Base-by-base conservation (phyloP, 1,140 invertebrate species). In the Dufourea novaeangliae region DNA sequence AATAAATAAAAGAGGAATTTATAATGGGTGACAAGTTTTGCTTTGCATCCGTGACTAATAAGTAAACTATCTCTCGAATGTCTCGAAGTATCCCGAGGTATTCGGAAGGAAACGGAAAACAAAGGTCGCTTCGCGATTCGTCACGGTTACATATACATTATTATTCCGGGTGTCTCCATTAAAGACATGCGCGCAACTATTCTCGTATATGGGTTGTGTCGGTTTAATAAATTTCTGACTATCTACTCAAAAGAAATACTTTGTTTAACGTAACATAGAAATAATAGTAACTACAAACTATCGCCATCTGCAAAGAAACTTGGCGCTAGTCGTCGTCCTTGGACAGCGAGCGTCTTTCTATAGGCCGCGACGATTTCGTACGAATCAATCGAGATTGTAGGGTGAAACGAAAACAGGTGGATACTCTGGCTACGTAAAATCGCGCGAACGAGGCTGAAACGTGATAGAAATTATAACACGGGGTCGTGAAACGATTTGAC, bases 1-100 rank as follows among this genome's bases (percentile, higher is more conserved):
- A 91, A 92, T 91, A 91, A 91, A 91, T 89, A 91, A 91, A 92
- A 90, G 86, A 90, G 59, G 68, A 75, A 61, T 85, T 81, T 70
- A 86, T 90, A 92, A 91, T 88, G 88, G 87, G 87, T 87, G 87
- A 87, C 86, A 86, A 88, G 87, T 87, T 85, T 83, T 86, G 86
- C 78, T 80, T 83, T 88, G 88, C 81, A 66, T 79, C 75, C 74
- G 82, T 84, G 81, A 84, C 72, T 79, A 66, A 76, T 73, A 80
- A 80, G 76, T 27, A 62, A 84, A 85, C 27, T 73, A 70, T 70
- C 27, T 63, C 25, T 78, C 32, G 52, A 57, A 70, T 69, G 67
- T 44, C 27, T 72, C 77, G 34, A n/a, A 39, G 5, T 37, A 32
- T 22, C 1, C 1, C 44, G 56, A 62, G 57, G 56, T 71, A 14